Percentiles rank a stretch among this genome's conserved stretches.
Evolutionary conservation across 2,888 invertebrate species (phyloP).

Genomic region (Drosophila anceps): DNA sequence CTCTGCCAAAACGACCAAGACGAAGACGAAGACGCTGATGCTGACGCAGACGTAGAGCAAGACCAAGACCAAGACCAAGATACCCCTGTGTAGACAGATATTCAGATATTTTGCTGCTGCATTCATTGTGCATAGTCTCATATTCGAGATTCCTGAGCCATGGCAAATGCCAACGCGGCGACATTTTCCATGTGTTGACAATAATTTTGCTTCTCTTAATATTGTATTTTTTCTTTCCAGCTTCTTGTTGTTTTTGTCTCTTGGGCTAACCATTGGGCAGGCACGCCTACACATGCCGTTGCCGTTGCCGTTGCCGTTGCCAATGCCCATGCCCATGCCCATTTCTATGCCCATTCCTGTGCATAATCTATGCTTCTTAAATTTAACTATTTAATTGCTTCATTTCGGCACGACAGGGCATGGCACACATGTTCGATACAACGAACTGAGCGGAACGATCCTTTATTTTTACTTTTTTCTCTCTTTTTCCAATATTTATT

Average conservation of each 20-base stretch:
- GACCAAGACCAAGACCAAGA: not conserved
- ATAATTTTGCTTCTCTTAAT: slow-evolving; percentile 34
- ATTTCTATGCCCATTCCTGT: not conserved
- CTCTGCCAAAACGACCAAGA: slow-evolving; percentile 29
- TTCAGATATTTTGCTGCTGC: slow-evolving; percentile 21
- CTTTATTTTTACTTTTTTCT: slow-evolving; percentile 22
- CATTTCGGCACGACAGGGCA: slow-evolving; percentile 39
- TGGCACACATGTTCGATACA: slow-evolving; percentile 28
- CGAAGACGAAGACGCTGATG: not conserved
- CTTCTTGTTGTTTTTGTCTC: not conserved
- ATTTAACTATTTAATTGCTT: slow-evolving; percentile 45
- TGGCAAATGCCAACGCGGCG: slow-evolving; percentile 53
- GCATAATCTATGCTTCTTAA: not conserved
- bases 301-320: too few relatives aligned
- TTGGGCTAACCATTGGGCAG: slow-evolving; percentile 32
- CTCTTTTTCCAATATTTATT: slow-evolving; percentile 58
- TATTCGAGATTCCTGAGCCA: slow-evolving; percentile 20
- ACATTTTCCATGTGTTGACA: slow-evolving; percentile 65
- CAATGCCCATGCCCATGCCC: not conserved
- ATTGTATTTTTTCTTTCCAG: not conserved
- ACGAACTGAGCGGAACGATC: slow-evolving; percentile 42
- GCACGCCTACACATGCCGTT: slow-evolving; percentile 38
- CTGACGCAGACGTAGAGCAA: not conserved
- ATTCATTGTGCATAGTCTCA: not conserved
- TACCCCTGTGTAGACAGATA: slow-evolving; percentile 21